These are phyloP conservation scores for Oreohelix idahoensis DNA, from an alignment of 1,140 invertebrate species.

Conservation along the genomic window DNA sequence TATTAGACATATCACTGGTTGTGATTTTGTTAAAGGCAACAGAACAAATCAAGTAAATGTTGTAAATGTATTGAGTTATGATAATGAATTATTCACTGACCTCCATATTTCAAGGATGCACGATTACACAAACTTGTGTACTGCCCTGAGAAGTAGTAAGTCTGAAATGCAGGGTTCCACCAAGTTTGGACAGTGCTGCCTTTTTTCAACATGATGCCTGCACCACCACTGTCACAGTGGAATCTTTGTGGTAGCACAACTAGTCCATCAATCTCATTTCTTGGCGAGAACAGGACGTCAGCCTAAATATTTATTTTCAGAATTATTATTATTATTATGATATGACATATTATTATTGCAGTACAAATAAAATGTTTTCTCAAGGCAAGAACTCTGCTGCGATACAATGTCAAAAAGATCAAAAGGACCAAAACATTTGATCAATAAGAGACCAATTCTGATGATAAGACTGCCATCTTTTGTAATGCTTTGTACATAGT, in stretches of 20 bases:
- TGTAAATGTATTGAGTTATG: too few relatives aligned
- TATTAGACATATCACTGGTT: not conserved
- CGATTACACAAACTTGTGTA: slow-evolving; percentile 41
- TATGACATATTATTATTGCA: too few relatives aligned
- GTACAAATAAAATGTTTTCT: too few relatives aligned
- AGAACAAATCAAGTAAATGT: too few relatives aligned
- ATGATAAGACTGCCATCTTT: too few relatives aligned
- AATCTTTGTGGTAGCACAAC: slow-evolving; percentile 40
- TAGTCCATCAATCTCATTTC: slow-evolving; percentile 40
- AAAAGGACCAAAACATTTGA: too few relatives aligned
- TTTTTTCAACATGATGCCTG: slow-evolving; percentile 52
- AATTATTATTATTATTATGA: too few relatives aligned
- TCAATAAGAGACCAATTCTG: too few relatives aligned
- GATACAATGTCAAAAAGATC: too few relatives aligned
- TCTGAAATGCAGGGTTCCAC: slow-evolving; percentile 52
- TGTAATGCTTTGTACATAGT: too few relatives aligned
- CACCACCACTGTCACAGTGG: slow-evolving; percentile 43
- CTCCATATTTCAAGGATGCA: slow-evolving; percentile 14
- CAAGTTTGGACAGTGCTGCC: slow-evolving; percentile 46
- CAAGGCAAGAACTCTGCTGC: too few relatives aligned
- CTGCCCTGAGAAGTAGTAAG: slow-evolving; percentile 38
- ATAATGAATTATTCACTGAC: not conserved
- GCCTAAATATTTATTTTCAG: slow-evolving; percentile 42
- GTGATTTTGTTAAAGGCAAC: too few relatives aligned
- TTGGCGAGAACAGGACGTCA: slow-evolving; percentile 50